phyloP scores from a whole-genome alignment of 1,140 invertebrate species.

The Pinna nobilis region DNA sequence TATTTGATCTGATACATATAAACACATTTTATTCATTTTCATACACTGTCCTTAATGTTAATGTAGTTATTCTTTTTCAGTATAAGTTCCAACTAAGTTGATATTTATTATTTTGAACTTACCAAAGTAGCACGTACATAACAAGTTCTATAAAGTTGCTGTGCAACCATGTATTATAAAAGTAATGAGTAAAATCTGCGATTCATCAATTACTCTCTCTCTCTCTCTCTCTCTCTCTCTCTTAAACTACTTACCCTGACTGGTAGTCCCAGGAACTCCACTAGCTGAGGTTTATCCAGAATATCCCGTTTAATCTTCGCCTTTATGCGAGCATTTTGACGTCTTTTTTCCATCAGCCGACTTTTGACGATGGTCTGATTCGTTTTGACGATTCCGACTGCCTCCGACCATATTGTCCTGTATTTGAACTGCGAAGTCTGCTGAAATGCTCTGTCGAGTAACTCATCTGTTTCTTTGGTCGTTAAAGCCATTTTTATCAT shows the following conservation, averaged over 20 bases:
- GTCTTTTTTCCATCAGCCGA: conserved; percentile 18
- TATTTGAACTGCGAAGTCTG: conserved; percentile 17
- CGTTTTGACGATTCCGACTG: conserved; percentile 4
- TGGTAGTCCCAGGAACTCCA: conserved; percentile 8
- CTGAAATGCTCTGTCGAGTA: not conserved
- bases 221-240: not conserved
- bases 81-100: too few relatives aligned
- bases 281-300: conserved; percentile 6
- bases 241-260: conserved; percentile 17
- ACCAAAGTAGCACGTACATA: too few relatives aligned
- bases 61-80: too few relatives aligned
- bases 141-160: too few relatives aligned
- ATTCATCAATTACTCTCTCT: too few relatives aligned
- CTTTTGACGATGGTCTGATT: conserved; percentile 19
- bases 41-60: too few relatives aligned
- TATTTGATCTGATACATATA: too few relatives aligned
- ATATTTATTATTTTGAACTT: too few relatives aligned
- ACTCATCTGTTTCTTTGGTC: not conserved
- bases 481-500: not conserved
- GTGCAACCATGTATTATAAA: too few relatives aligned
- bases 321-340: conserved; percentile 14
- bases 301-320: conserved; percentile 25
- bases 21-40: too few relatives aligned
- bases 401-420: conserved; percentile 21
- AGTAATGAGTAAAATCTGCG: too few relatives aligned